phyloP scores from a whole-genome alignment of 2,113 vertebrate genomes.

The Mirza zaza region DNA sequence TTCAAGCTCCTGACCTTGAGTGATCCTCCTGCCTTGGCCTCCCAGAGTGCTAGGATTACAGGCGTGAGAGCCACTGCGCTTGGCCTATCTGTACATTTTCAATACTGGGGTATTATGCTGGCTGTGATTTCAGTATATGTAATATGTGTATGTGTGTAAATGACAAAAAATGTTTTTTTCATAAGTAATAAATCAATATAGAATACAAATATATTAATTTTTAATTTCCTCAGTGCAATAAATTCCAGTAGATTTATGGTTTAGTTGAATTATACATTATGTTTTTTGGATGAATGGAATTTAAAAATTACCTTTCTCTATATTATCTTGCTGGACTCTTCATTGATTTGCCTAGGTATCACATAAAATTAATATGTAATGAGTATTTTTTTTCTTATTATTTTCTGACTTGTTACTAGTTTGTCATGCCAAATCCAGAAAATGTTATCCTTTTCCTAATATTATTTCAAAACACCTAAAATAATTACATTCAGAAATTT shows the following conservation, averaged over 20 bases:
- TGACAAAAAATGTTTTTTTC: not conserved
- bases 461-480: not conserved
- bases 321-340: conserved; percentile 1
- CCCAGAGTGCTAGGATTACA: too few species aligned
- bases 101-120: not conserved
- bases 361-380: not conserved
- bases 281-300: conserved; percentile 56
- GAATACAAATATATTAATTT: conserved; percentile 66
- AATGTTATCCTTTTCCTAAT: not conserved
- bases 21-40: too few species aligned
- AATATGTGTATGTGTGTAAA: not conserved
- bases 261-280: conserved; percentile 76
- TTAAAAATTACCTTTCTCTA: conserved; percentile 60
- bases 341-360: conserved; percentile 48
- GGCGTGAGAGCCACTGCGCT: too few species aligned
- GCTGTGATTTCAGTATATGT: not conserved
- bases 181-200: conserved; percentile 43
- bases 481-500: not conserved
- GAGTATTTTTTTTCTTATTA: not conserved
- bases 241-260: conserved; percentile 58
- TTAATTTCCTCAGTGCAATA: conserved; percentile 62
- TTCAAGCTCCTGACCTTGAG: too few species aligned
- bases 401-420: not conserved
- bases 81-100: too few species aligned
- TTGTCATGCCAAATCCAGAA: not conserved